Percentiles rank a stretch among this genome's conserved stretches.
Conservation (phyloP, 2,113 vertebrate species). For the Brachyhypopomus occidentalis region DNA sequence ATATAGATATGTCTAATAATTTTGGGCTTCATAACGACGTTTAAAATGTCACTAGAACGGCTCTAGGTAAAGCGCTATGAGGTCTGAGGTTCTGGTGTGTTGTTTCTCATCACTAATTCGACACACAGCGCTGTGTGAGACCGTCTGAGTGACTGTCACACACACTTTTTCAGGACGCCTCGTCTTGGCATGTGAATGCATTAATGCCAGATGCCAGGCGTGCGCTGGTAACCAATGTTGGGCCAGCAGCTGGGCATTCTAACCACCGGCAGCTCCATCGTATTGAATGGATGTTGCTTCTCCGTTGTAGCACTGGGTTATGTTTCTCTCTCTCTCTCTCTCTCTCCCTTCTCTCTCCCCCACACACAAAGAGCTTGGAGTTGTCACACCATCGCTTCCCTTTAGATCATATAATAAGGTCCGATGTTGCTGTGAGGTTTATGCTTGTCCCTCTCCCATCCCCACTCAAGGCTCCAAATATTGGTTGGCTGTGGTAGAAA, state of each 20-base stretch:
- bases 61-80: no score
- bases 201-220: constrained; percentile 15
- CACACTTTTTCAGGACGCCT: neutral
- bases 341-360: neutral
- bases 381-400: no score
- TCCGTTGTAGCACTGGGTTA: neutral
- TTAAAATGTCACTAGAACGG: no score
- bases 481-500: no score
- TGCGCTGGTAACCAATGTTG: constrained; percentile 46
- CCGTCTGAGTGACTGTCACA: neutral
- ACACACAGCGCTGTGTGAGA: neutral
- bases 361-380: no score
- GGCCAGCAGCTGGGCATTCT: constrained; percentile 44
- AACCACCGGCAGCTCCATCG: constrained; percentile 55
- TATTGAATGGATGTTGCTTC: constrained; percentile 50
- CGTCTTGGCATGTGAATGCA: constrained; percentile 8
- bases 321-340: constrained; percentile 8
- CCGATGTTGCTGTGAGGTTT: no score
- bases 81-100: neutral
- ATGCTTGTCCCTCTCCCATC: no score
- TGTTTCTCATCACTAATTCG: neutral
- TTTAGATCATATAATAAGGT: no score
- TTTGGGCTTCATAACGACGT: neutral
- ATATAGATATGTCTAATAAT: no score
- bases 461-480: no score